phyloP scores from a whole-genome alignment of 2,888 invertebrate genomes.

The Cephus pygmeus region DNA sequence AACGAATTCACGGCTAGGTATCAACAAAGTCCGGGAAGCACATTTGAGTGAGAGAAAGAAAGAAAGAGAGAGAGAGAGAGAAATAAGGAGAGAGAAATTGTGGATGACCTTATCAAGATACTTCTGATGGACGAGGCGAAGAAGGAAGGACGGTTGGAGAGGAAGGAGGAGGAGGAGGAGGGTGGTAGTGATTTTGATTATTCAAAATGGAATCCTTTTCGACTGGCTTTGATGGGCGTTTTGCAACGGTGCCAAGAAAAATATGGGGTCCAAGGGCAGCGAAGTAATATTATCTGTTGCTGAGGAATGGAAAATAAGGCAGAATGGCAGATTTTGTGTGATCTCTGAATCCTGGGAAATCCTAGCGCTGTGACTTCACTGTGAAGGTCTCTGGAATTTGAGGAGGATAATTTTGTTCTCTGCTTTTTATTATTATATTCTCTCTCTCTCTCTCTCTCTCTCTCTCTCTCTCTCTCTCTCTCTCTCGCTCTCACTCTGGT shows the following conservation, averaged over 20 bases:
- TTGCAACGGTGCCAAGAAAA: neutral
- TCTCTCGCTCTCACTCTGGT: neutral
- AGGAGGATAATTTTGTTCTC: neutral
- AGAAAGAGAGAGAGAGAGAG: slow-evolving; percentile 20
- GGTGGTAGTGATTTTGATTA: neutral
- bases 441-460: too few relatives aligned
- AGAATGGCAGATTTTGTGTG: neutral
- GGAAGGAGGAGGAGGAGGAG: neutral
- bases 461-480: too few relatives aligned
- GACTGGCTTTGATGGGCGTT: neutral
- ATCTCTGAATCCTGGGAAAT: neutral
- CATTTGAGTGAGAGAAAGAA: slow-evolving; percentile 8
- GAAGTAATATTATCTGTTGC: neutral
- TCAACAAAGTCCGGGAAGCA: neutral
- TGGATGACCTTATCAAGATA: neutral
- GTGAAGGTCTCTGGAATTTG: neutral
- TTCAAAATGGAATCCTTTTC: neutral
- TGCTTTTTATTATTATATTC: neutral
- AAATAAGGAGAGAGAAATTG: slow-evolving; percentile 24
- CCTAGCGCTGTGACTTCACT: neutral
- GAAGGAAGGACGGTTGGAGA: neutral
- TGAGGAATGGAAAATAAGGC: neutral
- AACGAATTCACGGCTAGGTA: neutral
- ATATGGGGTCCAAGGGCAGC: neutral
- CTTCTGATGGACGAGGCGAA: neutral